A percentile compares a stretch with the other conserved stretches of the same genome.
phyloP scores from a whole-genome alignment of 2,797 vertebrate genomes.

The Hydrocynus forskahlii region DNA sequence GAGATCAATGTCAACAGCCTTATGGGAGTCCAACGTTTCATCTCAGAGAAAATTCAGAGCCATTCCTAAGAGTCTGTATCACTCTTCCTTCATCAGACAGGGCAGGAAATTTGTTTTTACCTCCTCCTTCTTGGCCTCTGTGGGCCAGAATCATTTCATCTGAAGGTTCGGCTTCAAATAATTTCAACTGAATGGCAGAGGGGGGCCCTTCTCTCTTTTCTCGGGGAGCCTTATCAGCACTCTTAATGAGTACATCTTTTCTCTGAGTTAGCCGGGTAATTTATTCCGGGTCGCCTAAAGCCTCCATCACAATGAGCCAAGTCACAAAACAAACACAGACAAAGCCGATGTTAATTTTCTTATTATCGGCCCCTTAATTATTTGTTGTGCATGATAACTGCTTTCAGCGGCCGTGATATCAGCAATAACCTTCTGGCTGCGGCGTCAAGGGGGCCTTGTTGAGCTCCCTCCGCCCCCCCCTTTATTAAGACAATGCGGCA shows the following conservation, averaged over 20 bases:
- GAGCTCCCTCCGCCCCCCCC: slow-evolving; percentile 78
- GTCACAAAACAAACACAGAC: slow-evolving; percentile 85
- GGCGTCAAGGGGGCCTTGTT: slow-evolving; percentile 93
- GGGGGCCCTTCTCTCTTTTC: slow-evolving; percentile 38
- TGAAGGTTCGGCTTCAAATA: slow-evolving; percentile 49
- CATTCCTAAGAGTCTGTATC: background rate
- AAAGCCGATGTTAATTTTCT: slow-evolving; percentile 99
- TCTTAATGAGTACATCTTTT: slow-evolving; percentile 66
- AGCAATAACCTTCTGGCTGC: slow-evolving; percentile 99
- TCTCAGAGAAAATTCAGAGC: background rate
- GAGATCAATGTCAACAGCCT: background rate
- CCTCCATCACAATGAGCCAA: slow-evolving; percentile 83
- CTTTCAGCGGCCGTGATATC: slow-evolving; percentile 94
- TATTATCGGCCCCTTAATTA: slow-evolving; percentile 96
- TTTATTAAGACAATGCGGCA: slow-evolving; percentile 92
- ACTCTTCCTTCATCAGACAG: background rate
- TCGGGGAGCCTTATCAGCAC: slow-evolving; percentile 57
- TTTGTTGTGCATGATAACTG: slow-evolving; percentile 99
- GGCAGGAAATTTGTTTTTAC: slow-evolving; percentile 33
- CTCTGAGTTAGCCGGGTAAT: slow-evolving; percentile 70
- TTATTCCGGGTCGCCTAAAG: slow-evolving; percentile 67
- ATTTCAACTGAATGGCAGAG: slow-evolving; percentile 34
- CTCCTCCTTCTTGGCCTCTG: slow-evolving; percentile 13
- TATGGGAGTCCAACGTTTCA: background rate
- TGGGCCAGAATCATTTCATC: slow-evolving; percentile 48